Base-by-base conservation (phyloP, 2,888 invertebrate genomes). In the Augochlorella aurata region DNA sequence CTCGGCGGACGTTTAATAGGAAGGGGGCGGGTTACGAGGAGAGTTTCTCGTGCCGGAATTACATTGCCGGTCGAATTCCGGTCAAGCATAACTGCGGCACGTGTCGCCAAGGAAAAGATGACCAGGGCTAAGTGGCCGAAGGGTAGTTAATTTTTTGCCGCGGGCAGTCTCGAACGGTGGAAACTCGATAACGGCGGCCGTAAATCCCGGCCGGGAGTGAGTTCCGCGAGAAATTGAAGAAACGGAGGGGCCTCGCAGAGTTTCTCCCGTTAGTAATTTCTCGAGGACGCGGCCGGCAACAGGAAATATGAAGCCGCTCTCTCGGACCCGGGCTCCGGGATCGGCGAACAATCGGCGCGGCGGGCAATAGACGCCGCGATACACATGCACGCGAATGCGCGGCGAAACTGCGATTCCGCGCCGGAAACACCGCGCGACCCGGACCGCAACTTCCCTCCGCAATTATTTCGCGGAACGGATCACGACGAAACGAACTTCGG, bases 221-320 rank as follows among this genome's bases (percentile, higher is more conserved):
- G 71, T 58, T 67, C 29, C 69, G 45, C 68, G 50, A 50, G 49
- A 54, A 74, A 80, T 76, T 66, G 66, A 70, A 67, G 68, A 70
- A 85, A 67, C 54, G 38, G 65, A 44, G 38, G 38, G 65, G 61
- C 12, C n/a, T 72, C 65, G 44, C 44, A 18, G 63, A 81, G 75
- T 79, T 79, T 69, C 52, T 38, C 47, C 82, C 72, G 74, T 81
- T 86, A 80, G 68, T 61, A 74, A 85, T 85, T 85, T 79, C 87
- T 75, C 58, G 68, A 52, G 58, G 54, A 50, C 52, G 67, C 24
- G 79, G 58, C 50, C 61, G 45, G 24, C 68, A 70, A 74, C 16
- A 45, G 67, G 68, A 74, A 82, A 85, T 74, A 74, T 69, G 49
- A 24, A 54, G 18, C 21, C 44, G 61, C 38, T 38, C 38, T 38